phyloP scores from a whole-genome alignment of 2,113 vertebrate genomes.

The Ailurus styani region DNA sequence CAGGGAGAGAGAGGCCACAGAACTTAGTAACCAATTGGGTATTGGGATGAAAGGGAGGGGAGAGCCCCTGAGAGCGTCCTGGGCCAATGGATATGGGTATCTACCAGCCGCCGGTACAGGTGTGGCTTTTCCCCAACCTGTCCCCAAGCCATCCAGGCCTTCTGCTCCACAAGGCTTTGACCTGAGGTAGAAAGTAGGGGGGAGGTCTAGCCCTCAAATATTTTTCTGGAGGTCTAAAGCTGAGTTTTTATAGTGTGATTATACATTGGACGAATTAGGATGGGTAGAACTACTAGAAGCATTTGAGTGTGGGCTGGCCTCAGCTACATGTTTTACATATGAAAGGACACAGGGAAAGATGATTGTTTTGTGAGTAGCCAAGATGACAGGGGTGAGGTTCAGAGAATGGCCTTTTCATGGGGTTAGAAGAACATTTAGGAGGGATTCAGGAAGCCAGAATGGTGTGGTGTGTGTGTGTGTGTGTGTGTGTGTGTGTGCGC shows the following conservation, averaged over 20 bases:
- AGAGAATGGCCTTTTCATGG: neutral
- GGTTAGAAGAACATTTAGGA: neutral
- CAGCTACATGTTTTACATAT: neutral
- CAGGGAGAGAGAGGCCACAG: neutral
- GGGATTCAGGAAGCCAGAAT: neutral
- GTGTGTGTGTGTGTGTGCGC: neutral
- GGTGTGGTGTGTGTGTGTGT: fast-evolving
- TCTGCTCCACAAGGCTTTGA: neutral
- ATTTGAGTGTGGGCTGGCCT: neutral
- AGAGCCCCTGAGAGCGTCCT: neutral
- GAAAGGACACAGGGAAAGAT: neutral
- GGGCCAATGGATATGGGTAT: neutral
- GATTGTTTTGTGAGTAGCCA: neutral
- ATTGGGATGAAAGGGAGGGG: neutral
- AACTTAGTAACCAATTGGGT: neutral
- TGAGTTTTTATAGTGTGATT: neutral
- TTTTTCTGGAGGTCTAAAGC: neutral
- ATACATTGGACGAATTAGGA: neutral
- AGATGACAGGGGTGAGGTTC: neutral
- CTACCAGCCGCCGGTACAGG: neutral
- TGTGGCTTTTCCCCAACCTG: neutral
- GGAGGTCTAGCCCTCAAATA: neutral
- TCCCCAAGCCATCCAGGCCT: neutral
- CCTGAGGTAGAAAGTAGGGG: neutral
- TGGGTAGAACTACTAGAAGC: neutral